Percentiles rank a stretch among this genome's conserved stretches.
These are phyloP conservation scores for Proisotoma minuta DNA, from an alignment of 2,888 invertebrate genomes.

Conservation along the genomic window DNA sequence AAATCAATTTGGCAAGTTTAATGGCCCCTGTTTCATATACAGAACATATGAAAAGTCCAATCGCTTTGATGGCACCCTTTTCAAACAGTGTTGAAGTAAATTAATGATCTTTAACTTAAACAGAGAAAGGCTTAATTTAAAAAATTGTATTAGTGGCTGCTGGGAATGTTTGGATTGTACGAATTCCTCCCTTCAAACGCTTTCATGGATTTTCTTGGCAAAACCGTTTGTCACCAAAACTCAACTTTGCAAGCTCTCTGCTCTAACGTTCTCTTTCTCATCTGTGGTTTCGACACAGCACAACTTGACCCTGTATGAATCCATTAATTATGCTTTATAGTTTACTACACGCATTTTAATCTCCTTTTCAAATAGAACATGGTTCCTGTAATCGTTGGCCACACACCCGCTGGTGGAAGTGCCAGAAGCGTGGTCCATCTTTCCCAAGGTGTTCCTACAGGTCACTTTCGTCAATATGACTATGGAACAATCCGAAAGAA, in stretches of 20 bases:
- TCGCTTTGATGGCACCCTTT: slow-evolving; percentile 64
- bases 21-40: slow-evolving; percentile 36
- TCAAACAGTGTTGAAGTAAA: slow-evolving; percentile 23
- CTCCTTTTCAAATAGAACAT: background rate
- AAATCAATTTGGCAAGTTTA: slow-evolving; percentile 41
- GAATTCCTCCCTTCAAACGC: slow-evolving; percentile 58
- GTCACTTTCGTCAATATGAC: slow-evolving; percentile 65
- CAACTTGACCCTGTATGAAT: slow-evolving; percentile 49
- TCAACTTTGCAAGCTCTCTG: slow-evolving; percentile 49
- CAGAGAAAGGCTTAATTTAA: background rate
- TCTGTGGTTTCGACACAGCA: slow-evolving; percentile 50
- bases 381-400: slow-evolving; percentile 30
- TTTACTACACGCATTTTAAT: background rate
- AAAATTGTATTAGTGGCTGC: slow-evolving; percentile 45
- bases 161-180: slow-evolving; percentile 50
- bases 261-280: slow-evolving; percentile 50
- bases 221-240: slow-evolving; percentile 46
- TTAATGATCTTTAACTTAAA: background rate
- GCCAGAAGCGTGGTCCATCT: slow-evolving; percentile 52
- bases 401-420: slow-evolving; percentile 67
- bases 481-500: too few species aligned
- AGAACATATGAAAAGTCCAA: slow-evolving; percentile 62
- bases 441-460: slow-evolving; percentile 56
- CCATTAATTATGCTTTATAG: background rate
- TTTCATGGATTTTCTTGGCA: slow-evolving; percentile 50